phyloP scores from a whole-genome alignment of 2,113 vertebrate genomes.

The Zosterops pallidus region DNA sequence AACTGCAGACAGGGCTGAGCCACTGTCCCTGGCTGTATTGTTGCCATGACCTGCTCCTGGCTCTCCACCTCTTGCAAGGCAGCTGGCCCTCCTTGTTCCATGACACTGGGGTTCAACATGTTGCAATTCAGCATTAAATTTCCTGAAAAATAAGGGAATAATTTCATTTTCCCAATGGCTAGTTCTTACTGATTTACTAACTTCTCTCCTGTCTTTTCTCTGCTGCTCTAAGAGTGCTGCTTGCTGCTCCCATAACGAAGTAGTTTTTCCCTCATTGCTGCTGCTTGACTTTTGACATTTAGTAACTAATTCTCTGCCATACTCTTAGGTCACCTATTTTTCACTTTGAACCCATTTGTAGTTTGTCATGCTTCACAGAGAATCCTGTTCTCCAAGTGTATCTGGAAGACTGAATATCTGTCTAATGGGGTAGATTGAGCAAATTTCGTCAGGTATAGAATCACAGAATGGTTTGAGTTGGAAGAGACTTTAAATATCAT shows the following conservation, averaged over 20 bases:
- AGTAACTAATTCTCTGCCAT: background rate
- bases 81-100: background rate
- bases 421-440: background rate
- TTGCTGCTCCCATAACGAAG: background rate
- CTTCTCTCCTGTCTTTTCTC: background rate
- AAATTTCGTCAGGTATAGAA: background rate
- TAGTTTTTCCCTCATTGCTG: background rate
- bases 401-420: background rate
- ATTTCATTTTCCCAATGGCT: background rate
- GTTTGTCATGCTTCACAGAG: background rate
- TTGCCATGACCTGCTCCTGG: background rate
- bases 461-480: background rate
- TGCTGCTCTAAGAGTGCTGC: background rate
- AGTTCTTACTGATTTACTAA: background rate
- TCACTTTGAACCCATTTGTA: background rate
- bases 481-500: background rate
- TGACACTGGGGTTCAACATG: background rate
- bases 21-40: background rate
- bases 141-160: background rate
- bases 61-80: background rate
- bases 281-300: background rate
- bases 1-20: background rate
- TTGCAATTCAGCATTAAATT: background rate
- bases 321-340: background rate
- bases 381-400: background rate